phyloP scores from a whole-genome alignment of 2,113 vertebrate species.

The Sphaerodactylus townsendi region DNA sequence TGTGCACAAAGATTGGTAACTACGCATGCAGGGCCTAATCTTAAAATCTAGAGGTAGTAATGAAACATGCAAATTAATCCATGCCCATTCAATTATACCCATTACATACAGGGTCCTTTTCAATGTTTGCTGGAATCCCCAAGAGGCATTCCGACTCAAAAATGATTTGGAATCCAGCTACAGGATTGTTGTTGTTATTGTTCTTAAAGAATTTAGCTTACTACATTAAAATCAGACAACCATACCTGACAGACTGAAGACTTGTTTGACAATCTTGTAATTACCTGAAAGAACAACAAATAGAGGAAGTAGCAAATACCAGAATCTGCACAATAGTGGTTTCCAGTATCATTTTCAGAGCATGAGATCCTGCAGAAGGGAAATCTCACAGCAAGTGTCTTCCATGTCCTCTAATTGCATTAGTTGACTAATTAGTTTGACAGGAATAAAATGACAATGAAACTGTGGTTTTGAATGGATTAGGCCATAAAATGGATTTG shows the following conservation, averaged over 20 bases:
- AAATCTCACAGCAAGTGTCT: constrained; percentile 10
- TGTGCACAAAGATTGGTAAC: background rate
- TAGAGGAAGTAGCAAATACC: constrained; percentile 37
- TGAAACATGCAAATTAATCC: constrained; percentile 17
- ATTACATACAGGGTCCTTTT: background rate
- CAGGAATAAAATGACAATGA: background rate
- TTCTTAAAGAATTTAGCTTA: constrained; percentile 3
- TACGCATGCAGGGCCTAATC: background rate
- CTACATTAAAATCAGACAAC: constrained; percentile 39
- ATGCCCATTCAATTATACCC: background rate
- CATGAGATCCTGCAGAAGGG: background rate
- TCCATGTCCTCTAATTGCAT: background rate
- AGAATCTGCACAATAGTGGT: constrained; percentile 31
- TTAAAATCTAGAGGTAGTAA: constrained; percentile 23
- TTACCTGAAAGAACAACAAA: constrained; percentile 78
- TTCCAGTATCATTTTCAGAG: constrained; percentile 30
- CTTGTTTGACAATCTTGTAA: constrained; percentile 85
- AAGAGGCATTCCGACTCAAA: background rate
- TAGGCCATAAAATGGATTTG: background rate
- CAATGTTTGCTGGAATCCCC: background rate
- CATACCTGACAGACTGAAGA: constrained; percentile 80
- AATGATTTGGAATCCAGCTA: background rate
- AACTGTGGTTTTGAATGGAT: background rate
- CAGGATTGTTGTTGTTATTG: background rate
- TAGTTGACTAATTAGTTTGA: background rate